Base-by-base conservation (phyloP, 2,888 invertebrate species). In the Agrochola litura region DNA sequence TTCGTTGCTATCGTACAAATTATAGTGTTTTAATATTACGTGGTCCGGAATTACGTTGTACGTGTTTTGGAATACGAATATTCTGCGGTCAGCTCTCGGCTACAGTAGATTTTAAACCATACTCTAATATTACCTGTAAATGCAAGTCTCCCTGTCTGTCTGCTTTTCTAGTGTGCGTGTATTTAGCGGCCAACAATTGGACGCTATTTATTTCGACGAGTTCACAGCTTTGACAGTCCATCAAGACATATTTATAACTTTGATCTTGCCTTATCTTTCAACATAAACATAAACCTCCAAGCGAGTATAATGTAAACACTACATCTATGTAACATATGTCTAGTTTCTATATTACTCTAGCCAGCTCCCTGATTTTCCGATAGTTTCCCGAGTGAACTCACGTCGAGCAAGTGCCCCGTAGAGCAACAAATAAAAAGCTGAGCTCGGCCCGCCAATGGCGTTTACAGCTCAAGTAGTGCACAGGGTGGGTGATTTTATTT, bases 391-490 rank as follows among this genome's bases (percentile, higher is more conserved):
- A 73, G 60, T 60, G 76, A 74, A 73, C 67, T 41, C 82, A 74
- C 76, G 85, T 72, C 69, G 68, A 8, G 67, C 80, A 83, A 91
- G 91, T 90, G 80, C 60, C 70, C 82, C 74, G 69, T 78, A 81
- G 91, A 92, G 91, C 90, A 90, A 90, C 91, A 92, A 94, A 93
- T 93, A 95, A 94, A 94, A 94, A 92, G 94, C 94, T 94, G 93
- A 95, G 90, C 87, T 90, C 87, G 89, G 86, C 74, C 87, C 85
- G 85, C 92, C 91, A 91, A 90, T 91, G 86, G 89, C 90, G 89
- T 91, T 88, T 91, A 88, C 86, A 88, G 83, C 85, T 89, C 90
- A 90, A 90, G 85, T 87, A 89, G 54, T 60, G 52, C 88, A 94
- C 86, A 92, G 94, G 81, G 0, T 93, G 94, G 56, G 22, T 49